Evolutionary conservation across 2,888 invertebrate species (phyloP), one percentile per base, ranked within the genome.

Genomic region (Mermis nigrescens): DNA sequence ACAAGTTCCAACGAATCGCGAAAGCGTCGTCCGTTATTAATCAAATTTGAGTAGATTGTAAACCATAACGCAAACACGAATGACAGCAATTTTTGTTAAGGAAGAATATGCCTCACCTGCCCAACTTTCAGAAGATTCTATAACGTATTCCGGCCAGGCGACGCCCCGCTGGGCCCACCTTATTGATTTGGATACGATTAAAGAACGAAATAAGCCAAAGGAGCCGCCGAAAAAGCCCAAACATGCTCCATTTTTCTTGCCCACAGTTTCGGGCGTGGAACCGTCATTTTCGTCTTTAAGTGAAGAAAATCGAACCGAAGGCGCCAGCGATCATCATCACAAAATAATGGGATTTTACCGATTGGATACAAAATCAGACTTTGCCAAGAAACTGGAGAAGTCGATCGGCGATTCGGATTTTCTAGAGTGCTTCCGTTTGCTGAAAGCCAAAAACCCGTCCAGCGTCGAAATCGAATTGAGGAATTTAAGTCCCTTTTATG

Each of bases 221-320:
- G 73, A 92, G 87, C 81, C 86, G 0, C 80, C 84, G 0, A 86
- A 86, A 68, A 80, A 80, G 1, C 84, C 86, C 0, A 86, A 87
- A 74, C 81, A 83, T 52, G 94, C 91, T 0, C 95, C 95, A 0
- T 98, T 98, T 77, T 95, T 98, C 73, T 76, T 95, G 57, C 91
- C 94, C 0, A 91, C 92, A 0, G 79, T 91, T 59, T 81, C 87
- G 0, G 84, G 86, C 1, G 76, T 90, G 24, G 82, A 85, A 66
- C 75, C 87, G 3, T 82, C 83, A 71, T 94, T 94, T 73, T 86
- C 85, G 71, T n/a, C n/a, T n/a, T n/a, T n/a, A n/a, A 72, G 84
- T 22, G 56, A 63, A 4, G 64, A 64, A 31, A 67, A 1, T 60
- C 57, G 2, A 58, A 26, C n/a, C 22, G 27, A 2, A 4, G 38